Conservation (phyloP, 2,797 vertebrate species). For the Pipistrellus nathusii region DNA sequence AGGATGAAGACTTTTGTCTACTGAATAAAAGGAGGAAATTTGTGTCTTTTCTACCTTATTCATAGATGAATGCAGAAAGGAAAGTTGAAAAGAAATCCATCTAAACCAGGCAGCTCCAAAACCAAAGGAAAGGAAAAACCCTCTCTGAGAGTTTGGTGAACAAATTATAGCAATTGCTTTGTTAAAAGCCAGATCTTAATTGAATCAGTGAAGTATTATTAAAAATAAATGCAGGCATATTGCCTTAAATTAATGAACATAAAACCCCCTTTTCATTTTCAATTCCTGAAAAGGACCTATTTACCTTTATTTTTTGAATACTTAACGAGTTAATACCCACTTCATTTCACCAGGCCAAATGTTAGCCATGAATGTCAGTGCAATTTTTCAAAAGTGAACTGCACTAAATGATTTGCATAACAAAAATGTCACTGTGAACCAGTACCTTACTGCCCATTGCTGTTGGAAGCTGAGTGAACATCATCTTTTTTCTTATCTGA, state of each 20-base stretch:
- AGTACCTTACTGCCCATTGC: slow-evolving; percentile 53
- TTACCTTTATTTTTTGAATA: slow-evolving; percentile 73
- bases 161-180: slow-evolving; percentile 71
- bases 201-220: slow-evolving; percentile 71
- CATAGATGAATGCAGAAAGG: slow-evolving; percentile 50
- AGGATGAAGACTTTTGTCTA: slow-evolving; percentile 45
- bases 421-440: slow-evolving; percentile 79
- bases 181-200: slow-evolving; percentile 75
- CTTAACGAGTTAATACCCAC: slow-evolving; percentile 74
- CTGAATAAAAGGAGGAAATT: not conserved
- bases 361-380: slow-evolving; percentile 68
- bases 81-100: slow-evolving; percentile 73
- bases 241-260: slow-evolving; percentile 84
- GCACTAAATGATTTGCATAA: slow-evolving; percentile 80
- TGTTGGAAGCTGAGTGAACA: slow-evolving; percentile 66
- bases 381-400: slow-evolving; percentile 80
- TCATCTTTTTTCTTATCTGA: slow-evolving; percentile 73
- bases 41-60: slow-evolving; percentile 63
- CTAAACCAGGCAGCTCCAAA: slow-evolving; percentile 65
- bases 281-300: slow-evolving; percentile 81
- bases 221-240: slow-evolving; percentile 78
- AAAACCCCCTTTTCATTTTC: slow-evolving; percentile 79
- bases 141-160: slow-evolving; percentile 57
- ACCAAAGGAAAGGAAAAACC: slow-evolving; percentile 66
- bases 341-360: slow-evolving; percentile 75